Evolutionary conservation across 2,888 invertebrate species (phyloP), one percentile per base, ranked within the genome.

Genomic region (Folsomia candida): DNA sequence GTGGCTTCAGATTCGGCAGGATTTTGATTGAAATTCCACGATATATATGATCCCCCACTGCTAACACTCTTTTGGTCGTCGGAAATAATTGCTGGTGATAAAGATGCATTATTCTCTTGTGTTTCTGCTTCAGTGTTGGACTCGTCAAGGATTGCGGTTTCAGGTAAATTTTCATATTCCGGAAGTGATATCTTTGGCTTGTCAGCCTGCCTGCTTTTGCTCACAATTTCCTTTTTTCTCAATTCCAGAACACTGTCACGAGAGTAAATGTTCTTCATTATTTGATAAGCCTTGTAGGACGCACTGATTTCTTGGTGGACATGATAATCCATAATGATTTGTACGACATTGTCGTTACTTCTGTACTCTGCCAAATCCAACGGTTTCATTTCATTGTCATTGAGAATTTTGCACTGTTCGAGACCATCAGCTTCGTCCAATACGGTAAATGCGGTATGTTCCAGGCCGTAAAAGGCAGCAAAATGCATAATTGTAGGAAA

Each of bases 401-500:
- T 80, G 24, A 14, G 24, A 18, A 72, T 61, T 51, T 27, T 62
- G 26, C 77, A 77, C 26, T 79, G 78, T 24, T 71, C 72, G 22
- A 78, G 54, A 1, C 80, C 78, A 68, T 80, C 80, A 2, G 76
- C 76, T 57, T 78, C 74, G 9, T 77, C 74, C 20, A 80, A 65
- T 18, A 79, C 71, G 2, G 70, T 72, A 51, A 72, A 77, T 14
- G 76, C 77, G 6, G 78, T 79, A 58, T 76, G 71, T 61, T 73
- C 67, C 26, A 80, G 68, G 18, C 78, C 78, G 51, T 80, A 80
- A 59, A 73, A 76, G 25, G 76, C 75, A n/a, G 78, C 75, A 65
- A 79, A 78, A 68, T 80, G 80, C 77, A 80, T 74, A 6, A 73
- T 62, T 28, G 78, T 79, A 22, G 77, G 77, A 47, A 78, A 73